Base-by-base conservation (phyloP, 2,113 vertebrate genomes). In the Gallinago jamesoni region DNA sequence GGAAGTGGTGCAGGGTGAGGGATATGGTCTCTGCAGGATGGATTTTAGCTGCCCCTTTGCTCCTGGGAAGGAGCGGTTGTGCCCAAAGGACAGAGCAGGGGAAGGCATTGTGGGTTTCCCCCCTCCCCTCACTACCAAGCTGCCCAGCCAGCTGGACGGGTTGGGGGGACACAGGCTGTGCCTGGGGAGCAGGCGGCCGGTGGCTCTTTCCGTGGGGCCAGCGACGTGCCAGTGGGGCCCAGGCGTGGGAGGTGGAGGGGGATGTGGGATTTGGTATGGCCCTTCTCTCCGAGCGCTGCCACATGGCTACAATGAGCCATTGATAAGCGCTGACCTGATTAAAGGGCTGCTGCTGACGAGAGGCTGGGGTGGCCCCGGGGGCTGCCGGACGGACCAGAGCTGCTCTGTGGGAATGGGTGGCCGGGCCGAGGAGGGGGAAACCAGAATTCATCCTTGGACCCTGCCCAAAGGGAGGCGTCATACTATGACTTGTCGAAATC, bases 281-380 rank as follows among this genome's bases (percentile, higher is more conserved):
- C 45, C 74, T 56, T 60, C 2, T 0, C 80, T 64, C 5, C 0
- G 2, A 59, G 82, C 5, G 0, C 92, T 45, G 87, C 69, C 87
- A 73, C 45, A 0, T 57, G 0, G 0, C 82, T 35, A 56, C 92
- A 83, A 66, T 47, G 72, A 91, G 59, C 95, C 87, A 43, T 67
- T 80, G 85, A 66, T 80, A 73, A 67, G 87, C 11, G 0, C 85
- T 95, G 96, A 83, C 90, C 90, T 79, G 89, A 76, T 91, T 89
- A 66, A 85, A 94, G 82, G 59, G 79, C 78, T 75, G 78, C 75
- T 66, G 59, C 87, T 72, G 28, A 19, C 5, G 2, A 73, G 69
- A 69, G 77, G 8, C 80, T 60, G 73, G 67, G 47, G 33, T 67
- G 67, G 1, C 89, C 63, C 83, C 2, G 0, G 55, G 55, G 64